Percentiles rank a stretch among this genome's conserved stretches.
These are phyloP conservation scores for Zaprionus bogoriensis DNA, from an alignment of 2,888 invertebrate genomes.

Conservation along the genomic window DNA sequence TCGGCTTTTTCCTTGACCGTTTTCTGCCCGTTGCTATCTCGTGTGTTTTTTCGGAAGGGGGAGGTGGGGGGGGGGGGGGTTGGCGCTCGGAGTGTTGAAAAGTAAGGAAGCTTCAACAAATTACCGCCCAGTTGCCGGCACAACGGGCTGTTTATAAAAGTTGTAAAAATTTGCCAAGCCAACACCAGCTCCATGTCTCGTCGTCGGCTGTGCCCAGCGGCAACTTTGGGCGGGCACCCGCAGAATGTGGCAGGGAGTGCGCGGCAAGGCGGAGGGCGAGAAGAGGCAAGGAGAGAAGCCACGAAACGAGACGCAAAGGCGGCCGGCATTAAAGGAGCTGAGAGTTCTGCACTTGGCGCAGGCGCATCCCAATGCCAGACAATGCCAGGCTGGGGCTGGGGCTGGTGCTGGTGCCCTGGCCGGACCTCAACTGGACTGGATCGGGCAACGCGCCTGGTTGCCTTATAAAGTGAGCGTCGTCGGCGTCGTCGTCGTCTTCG, in stretches of 20 bases:
- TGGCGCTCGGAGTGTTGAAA: conserved; percentile 77
- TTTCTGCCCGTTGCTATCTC: neutral
- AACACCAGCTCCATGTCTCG: conserved; percentile 58
- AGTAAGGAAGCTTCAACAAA: conserved; percentile 82
- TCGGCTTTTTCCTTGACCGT: neutral
- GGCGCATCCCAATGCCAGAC: conserved; percentile 35
- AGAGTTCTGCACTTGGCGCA: conserved; percentile 56
- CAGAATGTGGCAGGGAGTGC: neutral
- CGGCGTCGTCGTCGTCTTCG: too few species aligned
- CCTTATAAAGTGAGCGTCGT: conserved; percentile 71
- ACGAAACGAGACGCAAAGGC: conserved; percentile 17
- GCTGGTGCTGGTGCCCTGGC: neutral
- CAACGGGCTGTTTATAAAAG: conserved; percentile 63
- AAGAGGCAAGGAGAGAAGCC: neutral
- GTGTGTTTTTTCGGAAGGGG: conserved; percentile 2
- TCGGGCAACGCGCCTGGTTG: conserved; percentile 23
- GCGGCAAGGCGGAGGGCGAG: neutral
- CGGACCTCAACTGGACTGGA: conserved; percentile 9
- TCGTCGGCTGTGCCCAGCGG: conserved; percentile 60
- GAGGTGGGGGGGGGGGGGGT: too few species aligned
- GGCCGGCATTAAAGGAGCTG: conserved; percentile 68
- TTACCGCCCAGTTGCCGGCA: conserved; percentile 79
- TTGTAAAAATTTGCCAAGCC: conserved; percentile 73
- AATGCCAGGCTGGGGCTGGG: neutral
- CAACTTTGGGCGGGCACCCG: conserved; percentile 50